Conservation (phyloP, 2,113 vertebrate genomes). For the Oplegnathus fasciatus region DNA sequence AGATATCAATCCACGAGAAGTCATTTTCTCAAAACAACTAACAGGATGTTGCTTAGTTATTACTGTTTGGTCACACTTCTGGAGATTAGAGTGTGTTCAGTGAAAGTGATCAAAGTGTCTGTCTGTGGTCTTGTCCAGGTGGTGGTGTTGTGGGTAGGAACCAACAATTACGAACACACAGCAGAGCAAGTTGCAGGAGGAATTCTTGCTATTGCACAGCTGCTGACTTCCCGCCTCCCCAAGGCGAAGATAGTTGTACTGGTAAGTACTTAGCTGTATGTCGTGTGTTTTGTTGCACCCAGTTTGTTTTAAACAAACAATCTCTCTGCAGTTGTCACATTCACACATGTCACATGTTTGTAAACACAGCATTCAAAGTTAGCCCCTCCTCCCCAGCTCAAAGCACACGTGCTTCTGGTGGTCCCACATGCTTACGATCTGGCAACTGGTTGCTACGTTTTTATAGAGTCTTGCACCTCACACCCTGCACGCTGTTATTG, state of each 20-base stretch:
- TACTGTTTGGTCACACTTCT: neutral
- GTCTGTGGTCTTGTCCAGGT: constrained; percentile 83
- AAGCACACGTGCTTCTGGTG: no score
- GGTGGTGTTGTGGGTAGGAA: constrained; percentile 97
- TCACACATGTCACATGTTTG: neutral
- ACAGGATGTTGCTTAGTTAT: neutral
- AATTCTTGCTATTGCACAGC: constrained; percentile 91
- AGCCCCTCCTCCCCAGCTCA: no score
- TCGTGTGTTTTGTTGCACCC: constrained; percentile 1
- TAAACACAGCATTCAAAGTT: no score
- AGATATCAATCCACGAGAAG: neutral
- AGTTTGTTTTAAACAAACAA: neutral
- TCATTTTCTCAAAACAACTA: neutral
- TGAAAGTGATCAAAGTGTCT: constrained; percentile 8
- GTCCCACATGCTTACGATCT: no score
- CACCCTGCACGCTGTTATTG: no score
- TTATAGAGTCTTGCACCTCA: no score
- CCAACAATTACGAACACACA: constrained; percentile 95
- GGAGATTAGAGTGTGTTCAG: neutral
- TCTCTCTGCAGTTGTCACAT: neutral
- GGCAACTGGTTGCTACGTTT: no score
- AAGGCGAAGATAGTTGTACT: constrained; percentile 95
- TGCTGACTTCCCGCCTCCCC: constrained; percentile 90
- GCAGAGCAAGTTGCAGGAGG: constrained; percentile 96
- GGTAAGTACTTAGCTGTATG: constrained; percentile 80